Base-by-base conservation (phyloP, 2,797 vertebrate genomes). In the Hephaestus fuliginosus region DNA sequence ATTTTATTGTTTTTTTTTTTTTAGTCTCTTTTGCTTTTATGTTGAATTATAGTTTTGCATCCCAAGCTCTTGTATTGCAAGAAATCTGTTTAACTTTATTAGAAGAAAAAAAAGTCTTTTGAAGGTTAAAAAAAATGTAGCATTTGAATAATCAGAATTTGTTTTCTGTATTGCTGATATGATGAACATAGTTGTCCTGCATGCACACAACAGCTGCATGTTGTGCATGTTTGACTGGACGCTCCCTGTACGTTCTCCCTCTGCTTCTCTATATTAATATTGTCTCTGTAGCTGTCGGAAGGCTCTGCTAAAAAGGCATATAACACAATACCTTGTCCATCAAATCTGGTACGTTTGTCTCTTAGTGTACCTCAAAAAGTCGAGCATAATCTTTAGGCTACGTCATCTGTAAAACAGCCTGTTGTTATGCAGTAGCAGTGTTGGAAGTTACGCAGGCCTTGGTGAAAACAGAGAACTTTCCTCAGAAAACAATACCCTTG, bases 161-260 rank as follows among this genome's bases (percentile, higher is more conserved):
- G 74, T 90, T 91, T 89, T 86, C 72, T 39, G 80, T 90, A 64
- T 86, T 80, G 80, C 85, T 88, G 82, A 88, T 90, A 87, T 90
- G 78, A 88, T 88, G 76, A 88, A 90, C 82, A 82, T 90, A 80
- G 78, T 81, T 88, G 76, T 92, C 88, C 83, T 92, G 94, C 94
- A 95, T 92, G 93, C 83, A 90, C 91, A 92, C 90, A 89, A 72
- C 89, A 92, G 76, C 87, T 92, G 93, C 91, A 95, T 93, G 91
- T 89, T 88, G 90, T 93, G 89, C 90, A 92, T 92, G 90, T 92
- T 84, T 89, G 78, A 88, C 79, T 68, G 80, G 70, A 86, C 30
- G 44, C 61, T 82, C 78, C 75, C 71, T 83, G 61, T 85, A 69
- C 61, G 76, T 80, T 68, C 64, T 82, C 80, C 80, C 53, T 78